phyloP scores from a whole-genome alignment of 2,888 invertebrate genomes.

The Sympetrum striolatum region DNA sequence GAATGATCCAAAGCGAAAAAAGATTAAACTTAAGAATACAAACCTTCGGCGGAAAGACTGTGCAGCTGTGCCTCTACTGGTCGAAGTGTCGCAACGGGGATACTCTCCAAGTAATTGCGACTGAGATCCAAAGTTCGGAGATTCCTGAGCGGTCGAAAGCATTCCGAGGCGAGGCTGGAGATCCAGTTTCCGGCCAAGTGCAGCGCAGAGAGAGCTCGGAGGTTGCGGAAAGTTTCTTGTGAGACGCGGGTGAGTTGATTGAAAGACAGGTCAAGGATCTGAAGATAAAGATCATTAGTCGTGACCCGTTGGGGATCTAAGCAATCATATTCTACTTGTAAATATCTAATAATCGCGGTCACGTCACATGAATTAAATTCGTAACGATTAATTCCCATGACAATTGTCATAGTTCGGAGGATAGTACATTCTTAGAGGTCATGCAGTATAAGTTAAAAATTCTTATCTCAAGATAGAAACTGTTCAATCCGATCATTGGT shows the following conservation, averaged over 20 bases:
- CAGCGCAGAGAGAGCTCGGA: slow-evolving; percentile 78
- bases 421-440: no score
- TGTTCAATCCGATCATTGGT: no score
- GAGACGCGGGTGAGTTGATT: slow-evolving; percentile 81
- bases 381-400: no score
- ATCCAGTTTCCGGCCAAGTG: slow-evolving; percentile 85
- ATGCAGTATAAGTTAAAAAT: no score
- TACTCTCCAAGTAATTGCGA: slow-evolving; percentile 80
- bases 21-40: slow-evolving; percentile 53
- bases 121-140: slow-evolving; percentile 79
- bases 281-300: neutral
- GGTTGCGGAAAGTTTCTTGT: slow-evolving; percentile 76
- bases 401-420: no score
- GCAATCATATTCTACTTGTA: no score
- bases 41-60: slow-evolving; percentile 81
- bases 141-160: slow-evolving; percentile 78
- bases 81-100: slow-evolving; percentile 78
- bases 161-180: slow-evolving; percentile 76
- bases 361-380: no score
- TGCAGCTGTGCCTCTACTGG: slow-evolving; percentile 84
- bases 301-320: no score
- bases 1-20: no score
- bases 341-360: no score
- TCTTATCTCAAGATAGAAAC: no score
- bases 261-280: slow-evolving; percentile 77